Evolutionary conservation across 2,113 vertebrate species (phyloP), one percentile per base, ranked within the genome.

Genomic region (Lycocorax pyrrhopterus): DNA sequence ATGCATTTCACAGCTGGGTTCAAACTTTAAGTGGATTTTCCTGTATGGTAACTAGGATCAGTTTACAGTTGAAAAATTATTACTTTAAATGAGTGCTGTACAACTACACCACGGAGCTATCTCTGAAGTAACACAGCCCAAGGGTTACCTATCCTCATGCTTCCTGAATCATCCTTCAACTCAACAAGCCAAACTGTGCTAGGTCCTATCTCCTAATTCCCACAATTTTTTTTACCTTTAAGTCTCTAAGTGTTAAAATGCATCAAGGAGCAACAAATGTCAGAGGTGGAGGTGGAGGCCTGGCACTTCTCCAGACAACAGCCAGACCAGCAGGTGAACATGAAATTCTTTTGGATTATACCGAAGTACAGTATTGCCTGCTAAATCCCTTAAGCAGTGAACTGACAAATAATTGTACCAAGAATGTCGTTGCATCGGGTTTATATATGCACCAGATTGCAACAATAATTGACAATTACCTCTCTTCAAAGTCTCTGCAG

Each of bases 1-100:
- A 89, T 85, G 83, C 51, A 58, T 90, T 93, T 90, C 96, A 97
- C 97, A 98, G 95, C 96, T 98, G 97, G 81, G 89, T 81, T 97
- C 89, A 89, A 92, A 95, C 91, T 96, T 94, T 55, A 78, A 94
- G 84, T 90, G 20, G 56, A 90, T 95, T 97, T 94, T 96, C 87
- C 97, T 95, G 96, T 96, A 97, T 95, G 96, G 95, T 78, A 92
- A 92, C 62, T 23, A 71, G 91, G 96, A 97, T 98, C 97, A 91
- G 71, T 90, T 97, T 98, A 97, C 96, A 92, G 72, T 49, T 60
- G 87, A 85, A 90, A 96, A 97, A 95, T 79, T 79, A 94, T 72
- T 91, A 73, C 73, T 96, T 90, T 80, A 96, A 94, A 73, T 16
- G 3, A 6, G 6, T 26, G 53, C 62, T 76, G 43, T 44, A 85